A percentile compares a stretch with the other conserved stretches of the same genome.
Conservation (phyloP, 2,113 vertebrate genomes). For the Marmota flaviventris region DNA sequence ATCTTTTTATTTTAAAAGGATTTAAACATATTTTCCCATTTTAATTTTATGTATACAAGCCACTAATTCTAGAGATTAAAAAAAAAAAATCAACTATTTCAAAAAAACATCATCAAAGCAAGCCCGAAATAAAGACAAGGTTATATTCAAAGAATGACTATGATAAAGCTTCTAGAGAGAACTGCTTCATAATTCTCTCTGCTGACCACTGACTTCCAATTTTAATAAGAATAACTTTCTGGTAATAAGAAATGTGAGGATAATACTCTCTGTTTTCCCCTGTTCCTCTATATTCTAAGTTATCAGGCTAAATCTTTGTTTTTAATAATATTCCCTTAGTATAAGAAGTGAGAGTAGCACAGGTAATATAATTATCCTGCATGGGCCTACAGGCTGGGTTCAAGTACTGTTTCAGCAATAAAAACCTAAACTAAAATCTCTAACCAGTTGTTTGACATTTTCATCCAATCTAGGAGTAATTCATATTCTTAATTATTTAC, state of each 20-base stretch:
- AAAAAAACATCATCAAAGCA: background rate
- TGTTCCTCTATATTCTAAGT: background rate
- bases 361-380: background rate
- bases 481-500: background rate
- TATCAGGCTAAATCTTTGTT: background rate
- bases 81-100: background rate
- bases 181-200: background rate
- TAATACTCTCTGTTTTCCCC: background rate
- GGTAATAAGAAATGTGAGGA: background rate
- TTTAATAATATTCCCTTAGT: background rate
- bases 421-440: background rate
- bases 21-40: background rate
- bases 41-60: conserved; percentile 3
- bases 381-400: background rate
- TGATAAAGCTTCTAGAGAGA: background rate
- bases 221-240: background rate
- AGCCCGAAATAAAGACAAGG: background rate
- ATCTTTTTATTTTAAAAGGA: background rate
- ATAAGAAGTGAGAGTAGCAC: background rate
- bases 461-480: background rate
- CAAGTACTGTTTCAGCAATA: background rate
- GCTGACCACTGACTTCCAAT: background rate
- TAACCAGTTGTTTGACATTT: background rate
- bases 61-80: background rate
- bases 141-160: background rate